Evolutionary conservation across 2,888 invertebrate species (phyloP), one percentile per base, ranked within the genome.

Genomic region (Chrysomela aeneicollis): DNA sequence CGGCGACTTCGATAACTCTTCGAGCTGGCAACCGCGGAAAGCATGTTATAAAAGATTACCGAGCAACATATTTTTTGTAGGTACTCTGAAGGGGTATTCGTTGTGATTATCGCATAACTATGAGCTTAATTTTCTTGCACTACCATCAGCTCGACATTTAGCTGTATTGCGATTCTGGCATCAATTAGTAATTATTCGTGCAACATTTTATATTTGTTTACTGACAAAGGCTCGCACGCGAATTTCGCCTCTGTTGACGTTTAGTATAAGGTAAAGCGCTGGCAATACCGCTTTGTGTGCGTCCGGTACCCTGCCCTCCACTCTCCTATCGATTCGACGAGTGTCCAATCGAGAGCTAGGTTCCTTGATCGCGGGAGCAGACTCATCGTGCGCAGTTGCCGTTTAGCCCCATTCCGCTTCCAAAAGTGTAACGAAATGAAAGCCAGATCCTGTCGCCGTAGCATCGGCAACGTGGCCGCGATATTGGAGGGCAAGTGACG

Each of bases 311-410:
- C 85, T 85, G 74, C 78, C 83, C 82, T 84, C 86, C 77, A 77
- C 78, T 86, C 85, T 84, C 83, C 86, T 87, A 88, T 88, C 87
- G 88, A 88, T 88, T 86, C 85, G 79, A 77, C 82, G 82, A 82
- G 82, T 83, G 84, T 83, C 88, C 88, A 88, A 88, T 88, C 82
- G 85, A 84, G 87, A 80, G 85, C 86, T 79, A 67, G 73, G 71
- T 69, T 76, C 73, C 71, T 71, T 71, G 79, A 78, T 80, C 81
- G 81, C 81, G 81, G 81, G 86, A 86, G 85, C 85, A 85, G 82
- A 81, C 81, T 84, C 82, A 79, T 81, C 82, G 80, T 84, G 84
- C 87, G 84, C 83, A 82, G 84, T 79, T 82, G 82, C 79, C 85
- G 72, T 81, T 82, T 61, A 55, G 66, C 57, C 53, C 60, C 57